Percentiles rank a stretch among this genome's conserved stretches.
Evolutionary conservation across 2,888 invertebrate species (phyloP).

Genomic region (Limnephilus lunatus): DNA sequence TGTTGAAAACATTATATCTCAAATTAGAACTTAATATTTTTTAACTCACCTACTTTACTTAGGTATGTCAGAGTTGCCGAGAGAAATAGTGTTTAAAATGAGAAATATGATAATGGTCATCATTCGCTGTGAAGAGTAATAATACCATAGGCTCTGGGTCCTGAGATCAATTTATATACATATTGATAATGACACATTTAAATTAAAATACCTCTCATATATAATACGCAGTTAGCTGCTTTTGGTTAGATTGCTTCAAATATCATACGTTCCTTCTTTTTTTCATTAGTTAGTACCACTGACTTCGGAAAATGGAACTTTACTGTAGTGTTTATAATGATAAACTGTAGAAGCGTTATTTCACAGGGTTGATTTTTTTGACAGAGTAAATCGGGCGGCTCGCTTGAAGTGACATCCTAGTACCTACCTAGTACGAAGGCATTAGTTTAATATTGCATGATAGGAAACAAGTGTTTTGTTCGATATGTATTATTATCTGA

Average conservation of each 20-base stretch:
- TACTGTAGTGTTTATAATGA: not conserved
- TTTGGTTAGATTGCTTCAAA: no score
- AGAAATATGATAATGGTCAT: not conserved
- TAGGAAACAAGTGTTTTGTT: constrained; percentile 26
- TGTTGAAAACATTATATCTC: not conserved
- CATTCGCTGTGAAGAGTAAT: not conserved
- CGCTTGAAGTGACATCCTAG: not conserved
- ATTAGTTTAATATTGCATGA: not conserved
- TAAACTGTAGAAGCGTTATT: not conserved
- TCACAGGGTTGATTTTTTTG: not conserved
- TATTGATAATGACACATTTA: not conserved
- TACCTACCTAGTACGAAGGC: not conserved
- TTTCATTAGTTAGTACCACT: not conserved
- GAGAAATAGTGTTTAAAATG: not conserved
- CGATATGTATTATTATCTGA: constrained; percentile 1
- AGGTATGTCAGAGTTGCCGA: not conserved
- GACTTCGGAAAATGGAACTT: not conserved
- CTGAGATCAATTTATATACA: not conserved
- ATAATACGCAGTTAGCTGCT: no score
- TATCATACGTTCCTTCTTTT: not conserved
- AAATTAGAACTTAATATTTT: no score
- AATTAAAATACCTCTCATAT: not conserved
- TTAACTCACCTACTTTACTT: no score
- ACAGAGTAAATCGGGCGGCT: not conserved
- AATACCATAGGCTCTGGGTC: not conserved